Base-by-base conservation (phyloP, 2,797 vertebrate species). In the Fistularia commersonii region DNA sequence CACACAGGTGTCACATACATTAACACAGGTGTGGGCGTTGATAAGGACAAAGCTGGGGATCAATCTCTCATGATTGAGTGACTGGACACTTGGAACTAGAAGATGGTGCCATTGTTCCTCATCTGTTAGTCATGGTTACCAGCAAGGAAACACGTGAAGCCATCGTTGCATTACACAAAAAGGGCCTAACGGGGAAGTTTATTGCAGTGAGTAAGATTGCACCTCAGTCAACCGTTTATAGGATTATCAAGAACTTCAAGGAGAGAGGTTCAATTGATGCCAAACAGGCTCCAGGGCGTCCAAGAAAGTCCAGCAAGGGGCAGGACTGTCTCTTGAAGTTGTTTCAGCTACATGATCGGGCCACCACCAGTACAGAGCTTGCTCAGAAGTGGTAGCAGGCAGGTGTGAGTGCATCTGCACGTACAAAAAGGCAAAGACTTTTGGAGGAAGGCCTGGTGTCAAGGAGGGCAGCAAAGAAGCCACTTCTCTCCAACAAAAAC, bases 341-440 rank as follows among this genome's bases (percentile, higher is more conserved):
- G 50, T 36, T 43, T 44, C 51, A 50, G 52, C 31, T 49, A 8
- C 32, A 3, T 23, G 34, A 52, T 52, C 7, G 6, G 11, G 41
- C 6, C 13, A 13, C 34, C 44, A 48, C 44, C 32, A 40, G 61
- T 39, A 45, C 44, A 43, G 45, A 31, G 40, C 51, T 49, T 40
- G 38, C 33, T 61, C 45, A 48, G 45, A 46, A 44, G 41, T 46
- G 36, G 41, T 41, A 55, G 59, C 46, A 50, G 8, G 51, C 45
- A 45, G 35, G 33, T 61, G 51, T 44, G 45, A n/a, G n/a, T n/a
- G n/a, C n/a, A n/a, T n/a, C n/a, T n/a, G n/a, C n/a, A n/a, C n/a
- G n/a, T n/a, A n/a, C 15, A 38, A 8, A 37, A 34, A 53, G 34
- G 41, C 11, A 2, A 50, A 41, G 48, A 50, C 38, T 39, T 49